These are phyloP conservation scores for Actinemys pallida DNA, from an alignment of 2,113 vertebrate species.

Conservation along the genomic window DNA sequence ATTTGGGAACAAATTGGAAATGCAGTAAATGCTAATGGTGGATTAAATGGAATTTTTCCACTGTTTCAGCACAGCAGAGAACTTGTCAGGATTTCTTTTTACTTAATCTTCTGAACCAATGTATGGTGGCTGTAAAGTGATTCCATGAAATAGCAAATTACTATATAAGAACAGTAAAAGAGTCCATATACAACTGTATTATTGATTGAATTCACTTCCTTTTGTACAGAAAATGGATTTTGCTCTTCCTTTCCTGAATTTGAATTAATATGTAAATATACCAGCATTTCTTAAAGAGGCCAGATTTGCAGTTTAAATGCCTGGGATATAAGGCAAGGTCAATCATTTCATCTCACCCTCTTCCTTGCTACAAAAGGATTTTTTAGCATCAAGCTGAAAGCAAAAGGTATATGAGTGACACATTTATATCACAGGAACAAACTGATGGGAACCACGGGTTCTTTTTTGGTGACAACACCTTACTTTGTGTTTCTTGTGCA, in stretches of 20 bases:
- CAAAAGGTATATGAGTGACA: neutral
- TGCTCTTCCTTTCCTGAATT: constrained; percentile 54
- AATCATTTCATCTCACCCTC: neutral
- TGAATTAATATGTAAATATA: constrained; percentile 70
- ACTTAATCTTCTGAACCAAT: neutral
- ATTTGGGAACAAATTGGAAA: neutral
- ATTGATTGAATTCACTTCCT: constrained; percentile 54
- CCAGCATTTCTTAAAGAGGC: neutral
- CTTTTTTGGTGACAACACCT: neutral
- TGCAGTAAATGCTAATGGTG: neutral
- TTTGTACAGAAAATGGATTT: constrained; percentile 69
- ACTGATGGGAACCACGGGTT: neutral
- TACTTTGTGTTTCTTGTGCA: neutral
- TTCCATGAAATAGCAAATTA: constrained; percentile 53
- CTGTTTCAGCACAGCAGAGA: neutral
- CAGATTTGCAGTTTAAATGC: neutral
- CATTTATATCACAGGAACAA: neutral
- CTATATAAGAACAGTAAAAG: constrained; percentile 62
- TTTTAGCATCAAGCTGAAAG: neutral
- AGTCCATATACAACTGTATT: constrained; percentile 60
- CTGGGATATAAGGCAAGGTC: neutral
- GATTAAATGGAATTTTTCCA: neutral
- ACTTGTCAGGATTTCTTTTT: neutral
- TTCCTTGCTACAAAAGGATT: neutral
- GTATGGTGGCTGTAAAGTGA: neutral